Percentiles rank a stretch among this genome's conserved stretches.
Evolutionary conservation across 2,797 vertebrate species (phyloP).

Genomic region (Oryzias dopingdopingensis): DNA sequence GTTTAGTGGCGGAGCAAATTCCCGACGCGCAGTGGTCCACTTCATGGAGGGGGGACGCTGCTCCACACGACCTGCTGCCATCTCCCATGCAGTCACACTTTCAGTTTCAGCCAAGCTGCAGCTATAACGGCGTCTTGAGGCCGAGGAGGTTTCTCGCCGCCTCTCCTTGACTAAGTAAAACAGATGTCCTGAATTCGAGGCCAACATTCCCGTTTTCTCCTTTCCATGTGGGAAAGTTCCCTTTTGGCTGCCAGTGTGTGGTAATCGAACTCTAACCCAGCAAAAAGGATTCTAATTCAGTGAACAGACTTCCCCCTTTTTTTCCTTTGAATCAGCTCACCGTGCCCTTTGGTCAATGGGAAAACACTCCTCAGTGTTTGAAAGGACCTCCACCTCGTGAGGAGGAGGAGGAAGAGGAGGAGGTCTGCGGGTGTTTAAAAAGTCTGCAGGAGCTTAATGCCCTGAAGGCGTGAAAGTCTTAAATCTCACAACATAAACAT

Average conservation of each 20-base stretch:
- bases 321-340: slow-evolving; percentile 43
- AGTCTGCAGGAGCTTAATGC: not conserved
- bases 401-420: slow-evolving; percentile 1
- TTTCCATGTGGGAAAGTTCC: slow-evolving; percentile 79
- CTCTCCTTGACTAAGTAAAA: slow-evolving; percentile 61
- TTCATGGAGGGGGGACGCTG: no score
- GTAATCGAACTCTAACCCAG: slow-evolving; percentile 51
- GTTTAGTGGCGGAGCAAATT: slow-evolving; percentile 12
- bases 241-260: slow-evolving; percentile 62
- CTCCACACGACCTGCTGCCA: not conserved
- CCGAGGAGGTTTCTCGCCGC: slow-evolving; percentile 31
- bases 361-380: slow-evolving; percentile 35
- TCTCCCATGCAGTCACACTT: slow-evolving; percentile 12
- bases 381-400: slow-evolving; percentile 15
- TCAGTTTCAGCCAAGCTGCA: slow-evolving; percentile 15
- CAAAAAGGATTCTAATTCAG: slow-evolving; percentile 73
- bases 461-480: not conserved
- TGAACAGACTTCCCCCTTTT: slow-evolving; percentile 61
- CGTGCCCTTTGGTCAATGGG: slow-evolving; percentile 26
- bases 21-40: no score
- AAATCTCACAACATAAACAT: not conserved
- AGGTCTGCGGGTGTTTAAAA: slow-evolving; percentile 2
- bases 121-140: slow-evolving; percentile 25
- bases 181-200: slow-evolving; percentile 71
- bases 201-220: slow-evolving; percentile 76